These are phyloP conservation scores for Berghia stephanieae DNA, from an alignment of 1,140 invertebrate genomes.

Conservation along the genomic window DNA sequence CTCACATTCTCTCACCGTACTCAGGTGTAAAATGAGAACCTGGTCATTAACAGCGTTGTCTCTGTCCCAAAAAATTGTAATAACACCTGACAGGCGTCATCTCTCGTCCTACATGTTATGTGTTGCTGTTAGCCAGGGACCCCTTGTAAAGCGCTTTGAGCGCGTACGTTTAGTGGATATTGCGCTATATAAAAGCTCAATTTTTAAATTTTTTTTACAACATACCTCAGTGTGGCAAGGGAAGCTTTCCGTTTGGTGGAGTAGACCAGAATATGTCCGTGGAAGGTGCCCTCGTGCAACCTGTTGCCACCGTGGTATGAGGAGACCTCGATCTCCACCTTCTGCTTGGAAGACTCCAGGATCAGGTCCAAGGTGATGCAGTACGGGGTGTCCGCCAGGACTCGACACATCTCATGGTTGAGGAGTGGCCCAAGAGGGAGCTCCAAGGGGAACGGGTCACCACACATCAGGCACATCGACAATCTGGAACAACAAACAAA, in stretches of 20 bases:
- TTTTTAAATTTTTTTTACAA: slow-evolving; percentile 39
- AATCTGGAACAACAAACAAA: no score
- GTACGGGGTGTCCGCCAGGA: slow-evolving; percentile 57
- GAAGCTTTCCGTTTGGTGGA: slow-evolving; percentile 95
- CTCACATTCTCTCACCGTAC: no score
- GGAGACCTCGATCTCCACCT: slow-evolving; percentile 90
- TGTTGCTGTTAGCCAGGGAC: no score
- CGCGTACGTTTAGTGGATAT: no score
- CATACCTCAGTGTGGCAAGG: slow-evolving; percentile 88
- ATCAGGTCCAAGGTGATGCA: slow-evolving; percentile 54
- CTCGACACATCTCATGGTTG: slow-evolving; percentile 72
- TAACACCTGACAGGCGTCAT: no score
- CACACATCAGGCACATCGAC: slow-evolving; percentile 97
- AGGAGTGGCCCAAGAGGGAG: slow-evolving; percentile 88
- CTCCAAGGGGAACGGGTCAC: slow-evolving; percentile 91
- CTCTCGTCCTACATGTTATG: no score
- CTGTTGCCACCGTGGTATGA: slow-evolving; percentile 90
- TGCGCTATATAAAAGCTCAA: slow-evolving; percentile 8
- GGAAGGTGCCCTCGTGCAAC: slow-evolving; percentile 71
- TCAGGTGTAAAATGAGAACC: no score
- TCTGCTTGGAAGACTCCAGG: slow-evolving; percentile 80
- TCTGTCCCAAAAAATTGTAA: no score
- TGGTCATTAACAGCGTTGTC: no score
- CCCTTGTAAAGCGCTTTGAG: no score
- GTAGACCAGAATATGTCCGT: slow-evolving; percentile 96